Percentiles rank a stretch among this genome's conserved stretches.
Conservation (phyloP, 2,113 vertebrate genomes). For the Oncorhynchus tshawytscha region DNA sequence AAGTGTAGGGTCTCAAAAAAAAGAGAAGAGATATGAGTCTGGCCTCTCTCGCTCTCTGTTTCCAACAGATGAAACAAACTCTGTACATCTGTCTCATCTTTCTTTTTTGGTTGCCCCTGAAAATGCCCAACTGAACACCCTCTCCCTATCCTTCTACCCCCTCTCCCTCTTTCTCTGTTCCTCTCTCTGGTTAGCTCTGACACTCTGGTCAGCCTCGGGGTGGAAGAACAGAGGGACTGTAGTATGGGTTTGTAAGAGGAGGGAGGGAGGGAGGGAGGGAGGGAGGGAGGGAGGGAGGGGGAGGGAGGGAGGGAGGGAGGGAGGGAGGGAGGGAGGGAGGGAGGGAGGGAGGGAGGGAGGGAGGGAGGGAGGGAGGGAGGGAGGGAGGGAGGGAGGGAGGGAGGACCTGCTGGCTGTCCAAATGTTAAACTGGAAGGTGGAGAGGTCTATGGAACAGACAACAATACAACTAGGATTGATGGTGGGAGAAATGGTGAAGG, state of each 20-base stretch:
- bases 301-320: slow-evolving; percentile 25
- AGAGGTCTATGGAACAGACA: neutral
- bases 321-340: slow-evolving; percentile 35
- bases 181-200: slow-evolving; percentile 78
- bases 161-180: slow-evolving; percentile 62
- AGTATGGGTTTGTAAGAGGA: slow-evolving; percentile 73
- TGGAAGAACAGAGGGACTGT: slow-evolving; percentile 80
- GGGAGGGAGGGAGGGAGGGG: slow-evolving; percentile 29
- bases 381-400: slow-evolving; percentile 37
- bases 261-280: slow-evolving; percentile 52
- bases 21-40: slow-evolving; percentile 54
- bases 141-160: slow-evolving; percentile 32
- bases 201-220: slow-evolving; percentile 79
- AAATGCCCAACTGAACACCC: slow-evolving; percentile 64
- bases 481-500: neutral
- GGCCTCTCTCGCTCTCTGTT: slow-evolving; percentile 62
- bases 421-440: slow-evolving; percentile 32
- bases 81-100: slow-evolving; percentile 78
- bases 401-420: slow-evolving; percentile 56
- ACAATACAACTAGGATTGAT: neutral
- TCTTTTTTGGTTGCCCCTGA: slow-evolving; percentile 69
- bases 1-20: slow-evolving; percentile 55
- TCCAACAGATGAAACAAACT: slow-evolving; percentile 74
- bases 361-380: slow-evolving; percentile 21
- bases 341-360: slow-evolving; percentile 18